phyloP scores from a whole-genome alignment of 2,113 vertebrate species.

The Arizona elegans region DNA sequence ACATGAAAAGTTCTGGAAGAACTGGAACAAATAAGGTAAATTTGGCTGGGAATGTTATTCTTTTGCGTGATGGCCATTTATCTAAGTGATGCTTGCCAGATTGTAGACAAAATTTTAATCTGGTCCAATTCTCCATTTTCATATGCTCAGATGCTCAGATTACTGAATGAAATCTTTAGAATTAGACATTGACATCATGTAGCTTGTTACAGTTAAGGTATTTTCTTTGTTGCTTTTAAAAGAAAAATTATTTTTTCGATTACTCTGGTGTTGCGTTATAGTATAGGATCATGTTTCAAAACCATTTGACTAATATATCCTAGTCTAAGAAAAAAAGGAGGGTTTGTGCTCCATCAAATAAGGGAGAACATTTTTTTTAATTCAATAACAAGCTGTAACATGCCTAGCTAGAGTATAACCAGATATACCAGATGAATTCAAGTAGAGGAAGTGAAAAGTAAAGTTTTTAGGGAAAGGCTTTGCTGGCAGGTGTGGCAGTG shows the following conservation, averaged over 20 bases:
- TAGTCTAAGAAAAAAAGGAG: background rate
- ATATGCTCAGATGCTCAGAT: too few species aligned
- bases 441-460: background rate
- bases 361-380: background rate
- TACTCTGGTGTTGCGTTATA: too few species aligned
- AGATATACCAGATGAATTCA: background rate
- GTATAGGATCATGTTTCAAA: too few species aligned
- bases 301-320: too few species aligned
- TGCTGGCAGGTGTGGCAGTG: background rate
- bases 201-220: too few species aligned
- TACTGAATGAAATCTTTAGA: too few species aligned
- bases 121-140: too few species aligned
- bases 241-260: too few species aligned
- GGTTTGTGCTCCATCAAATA: background rate
- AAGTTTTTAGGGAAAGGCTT: background rate
- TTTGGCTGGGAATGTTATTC: background rate
- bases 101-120: too few species aligned
- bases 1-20: background rate
- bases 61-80: background rate
- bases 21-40: background rate
- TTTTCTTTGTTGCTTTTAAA: too few species aligned
- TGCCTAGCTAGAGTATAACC: background rate
- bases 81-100: background rate
- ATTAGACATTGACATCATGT: too few species aligned
- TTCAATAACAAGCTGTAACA: background rate